A percentile compares a stretch with the other conserved stretches of the same genome.
Evolutionary conservation across 2,888 invertebrate species (phyloP).

Genomic region (Nemotelus pantherinus): DNA sequence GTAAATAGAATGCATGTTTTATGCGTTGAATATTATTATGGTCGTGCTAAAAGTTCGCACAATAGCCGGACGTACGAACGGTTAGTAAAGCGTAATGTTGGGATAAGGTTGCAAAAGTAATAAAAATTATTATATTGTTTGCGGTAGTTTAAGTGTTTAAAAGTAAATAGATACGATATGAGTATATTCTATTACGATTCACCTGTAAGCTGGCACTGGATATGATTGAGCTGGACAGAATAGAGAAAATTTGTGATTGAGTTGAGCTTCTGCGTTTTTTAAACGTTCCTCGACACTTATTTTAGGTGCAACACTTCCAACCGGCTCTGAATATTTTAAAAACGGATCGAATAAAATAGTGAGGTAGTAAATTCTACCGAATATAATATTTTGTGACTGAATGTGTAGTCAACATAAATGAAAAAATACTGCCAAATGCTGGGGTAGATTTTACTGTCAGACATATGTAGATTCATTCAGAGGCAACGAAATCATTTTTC

Average conservation of each 20-base stretch:
- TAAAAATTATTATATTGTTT: too few species aligned
- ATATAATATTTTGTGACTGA: too few species aligned
- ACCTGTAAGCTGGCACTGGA: slow-evolving; percentile 70
- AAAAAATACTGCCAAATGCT: too few species aligned
- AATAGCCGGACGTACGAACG: too few species aligned
- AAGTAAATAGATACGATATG: too few species aligned
- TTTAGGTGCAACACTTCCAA: slow-evolving; percentile 67
- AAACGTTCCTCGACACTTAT: slow-evolving; percentile 70
- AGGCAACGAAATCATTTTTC: too few species aligned
- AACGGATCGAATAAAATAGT: too few species aligned
- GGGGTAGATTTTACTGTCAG: not conserved
- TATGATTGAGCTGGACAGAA: slow-evolving; percentile 82
- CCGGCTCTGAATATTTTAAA: slow-evolving; percentile 67
- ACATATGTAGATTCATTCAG: not conserved
- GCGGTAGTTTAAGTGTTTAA: too few species aligned
- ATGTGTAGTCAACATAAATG: not conserved
- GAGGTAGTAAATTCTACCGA: too few species aligned
- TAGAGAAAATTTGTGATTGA: slow-evolving; percentile 69
- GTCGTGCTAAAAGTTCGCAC: too few species aligned
- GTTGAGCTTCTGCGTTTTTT: slow-evolving; percentile 66
- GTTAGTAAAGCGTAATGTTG: not conserved
- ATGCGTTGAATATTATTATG: too few species aligned
- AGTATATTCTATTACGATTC: slow-evolving; percentile 51
- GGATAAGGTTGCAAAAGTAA: not conserved
- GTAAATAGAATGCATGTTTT: too few species aligned